phyloP scores from a whole-genome alignment of 1,140 invertebrate species.

The Oncopodura yosiiana region DNA sequence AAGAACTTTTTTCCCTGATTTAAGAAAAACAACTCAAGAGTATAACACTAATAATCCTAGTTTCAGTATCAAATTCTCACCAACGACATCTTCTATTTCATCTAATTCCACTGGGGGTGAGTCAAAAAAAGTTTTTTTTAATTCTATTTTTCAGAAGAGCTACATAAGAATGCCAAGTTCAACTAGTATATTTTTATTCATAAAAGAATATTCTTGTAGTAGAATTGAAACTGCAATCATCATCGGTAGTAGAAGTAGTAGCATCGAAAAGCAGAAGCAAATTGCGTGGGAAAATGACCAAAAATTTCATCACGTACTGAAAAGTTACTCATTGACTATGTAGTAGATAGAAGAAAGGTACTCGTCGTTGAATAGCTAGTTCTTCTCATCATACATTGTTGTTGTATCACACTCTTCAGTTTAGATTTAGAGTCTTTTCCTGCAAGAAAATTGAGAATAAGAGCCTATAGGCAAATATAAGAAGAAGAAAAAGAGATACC shows the following conservation, averaged over 20 bases:
- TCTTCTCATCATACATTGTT: not conserved
- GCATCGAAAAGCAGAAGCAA: constrained; percentile 27
- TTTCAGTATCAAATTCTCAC: constrained; percentile 29
- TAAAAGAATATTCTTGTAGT: too few relatives aligned
- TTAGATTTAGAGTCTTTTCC: not conserved
- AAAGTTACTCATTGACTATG: constrained; percentile 10
- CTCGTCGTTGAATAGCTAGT: too few relatives aligned
- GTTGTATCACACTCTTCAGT: not conserved
- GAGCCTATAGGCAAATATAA: not conserved
- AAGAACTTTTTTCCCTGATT: constrained; percentile 9
- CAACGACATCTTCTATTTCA: constrained; percentile 22
- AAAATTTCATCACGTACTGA: constrained; percentile 34
- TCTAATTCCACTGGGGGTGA: constrained; percentile 21
- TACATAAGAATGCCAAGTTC: not conserved
- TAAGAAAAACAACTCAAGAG: constrained; percentile 12
- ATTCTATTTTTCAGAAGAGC: not conserved
- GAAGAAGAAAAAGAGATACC: not conserved
- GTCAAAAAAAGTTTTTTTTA: not conserved
- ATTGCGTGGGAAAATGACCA: constrained; percentile 34
- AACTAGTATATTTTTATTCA: too few relatives aligned
- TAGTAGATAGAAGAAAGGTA: too few relatives aligned
- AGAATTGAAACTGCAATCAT: too few relatives aligned
- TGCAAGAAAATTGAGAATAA: not conserved
- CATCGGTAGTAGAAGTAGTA: too few relatives aligned
- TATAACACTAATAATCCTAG: constrained; percentile 21